Base-by-base conservation (phyloP, 2,113 vertebrate genomes). In the Alaudala cheleensis region DNA sequence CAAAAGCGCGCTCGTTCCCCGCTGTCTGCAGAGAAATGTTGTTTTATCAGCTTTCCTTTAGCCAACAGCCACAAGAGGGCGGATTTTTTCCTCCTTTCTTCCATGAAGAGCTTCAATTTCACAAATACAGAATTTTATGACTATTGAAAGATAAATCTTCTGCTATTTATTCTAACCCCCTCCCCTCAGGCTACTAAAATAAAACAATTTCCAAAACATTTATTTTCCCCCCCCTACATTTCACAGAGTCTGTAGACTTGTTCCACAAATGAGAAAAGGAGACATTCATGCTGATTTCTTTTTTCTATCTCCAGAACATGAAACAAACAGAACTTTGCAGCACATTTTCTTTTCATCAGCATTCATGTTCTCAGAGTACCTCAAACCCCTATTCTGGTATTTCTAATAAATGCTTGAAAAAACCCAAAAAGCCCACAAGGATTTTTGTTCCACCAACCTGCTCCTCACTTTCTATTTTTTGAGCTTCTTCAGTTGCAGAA, bases 21-120 rank as follows among this genome's bases (percentile, higher is more conserved):
- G 4, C 24, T 11, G n/a, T 1, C 33, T 4, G 50, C 33, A 2
- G 2, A 23, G 47, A 51, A 81, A 65, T 39, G 16, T 31, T 22
- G 12, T 12, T 71, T 61, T 39, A 61, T 11, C 31, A 9, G 18
- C 15, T 86, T 70, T 31, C 51, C 67, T 70, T 31, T 11, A 45
- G 19, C 20, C 71, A 82, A 17, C 14, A 73, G 77, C 96, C 97
- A 97, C 97, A 96, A 97, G 98, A 97, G 97, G 98, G 97, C 97
- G 95, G 92, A 72, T 97, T 98, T 97, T 97, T 97, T 97, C 96
- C 94, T 96, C 49, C 49, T 96, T 97, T 97, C 91, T 67, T 92
- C 76, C 56, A 73, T 65, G 10, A 39, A 80, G 37, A 22, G n/a
- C n/a, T 92, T 44, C 86, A 58, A 82, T 66, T 66, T 49, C 85